Conservation (phyloP, 2,113 vertebrate genomes). For the Bambusicola thoracicus region DNA sequence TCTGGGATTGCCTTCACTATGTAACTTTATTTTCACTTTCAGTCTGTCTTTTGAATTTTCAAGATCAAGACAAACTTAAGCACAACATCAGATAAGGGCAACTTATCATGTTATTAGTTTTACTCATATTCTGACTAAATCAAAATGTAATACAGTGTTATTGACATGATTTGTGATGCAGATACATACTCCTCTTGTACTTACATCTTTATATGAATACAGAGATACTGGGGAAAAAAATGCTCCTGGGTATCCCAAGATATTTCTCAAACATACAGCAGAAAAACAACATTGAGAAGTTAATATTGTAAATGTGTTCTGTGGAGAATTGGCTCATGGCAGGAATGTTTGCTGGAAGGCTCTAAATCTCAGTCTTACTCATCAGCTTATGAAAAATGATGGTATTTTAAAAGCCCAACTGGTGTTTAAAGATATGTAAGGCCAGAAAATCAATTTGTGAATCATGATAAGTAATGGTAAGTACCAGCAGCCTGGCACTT, state of each 20-base stretch:
- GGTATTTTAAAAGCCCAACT: slow-evolving; percentile 49
- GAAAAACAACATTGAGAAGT: slow-evolving; percentile 28
- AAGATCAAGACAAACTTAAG: background rate
- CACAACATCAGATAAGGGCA: background rate
- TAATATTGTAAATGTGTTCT: slow-evolving; percentile 18
- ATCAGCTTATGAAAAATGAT: slow-evolving; percentile 65
- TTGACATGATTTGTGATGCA: background rate
- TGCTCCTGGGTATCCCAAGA: background rate
- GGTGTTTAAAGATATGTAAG: slow-evolving; percentile 62
- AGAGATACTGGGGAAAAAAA: background rate
- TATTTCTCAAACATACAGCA: background rate
- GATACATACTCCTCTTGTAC: background rate
- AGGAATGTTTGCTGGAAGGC: slow-evolving; percentile 1
- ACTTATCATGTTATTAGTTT: background rate
- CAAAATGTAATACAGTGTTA: background rate
- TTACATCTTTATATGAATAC: slow-evolving; percentile 23
- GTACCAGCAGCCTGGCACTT: slow-evolving; percentile 24
- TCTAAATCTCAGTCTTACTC: slow-evolving; percentile 65
- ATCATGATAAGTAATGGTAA: slow-evolving; percentile 51
- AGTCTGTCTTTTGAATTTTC: background rate
- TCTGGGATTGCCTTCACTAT: background rate
- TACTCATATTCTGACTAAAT: background rate
- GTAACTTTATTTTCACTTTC: background rate
- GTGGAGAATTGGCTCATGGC: slow-evolving; percentile 21
- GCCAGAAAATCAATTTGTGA: slow-evolving; percentile 71